phyloP scores from a whole-genome alignment of 2,113 vertebrate genomes.

The Istiophorus platypterus region DNA sequence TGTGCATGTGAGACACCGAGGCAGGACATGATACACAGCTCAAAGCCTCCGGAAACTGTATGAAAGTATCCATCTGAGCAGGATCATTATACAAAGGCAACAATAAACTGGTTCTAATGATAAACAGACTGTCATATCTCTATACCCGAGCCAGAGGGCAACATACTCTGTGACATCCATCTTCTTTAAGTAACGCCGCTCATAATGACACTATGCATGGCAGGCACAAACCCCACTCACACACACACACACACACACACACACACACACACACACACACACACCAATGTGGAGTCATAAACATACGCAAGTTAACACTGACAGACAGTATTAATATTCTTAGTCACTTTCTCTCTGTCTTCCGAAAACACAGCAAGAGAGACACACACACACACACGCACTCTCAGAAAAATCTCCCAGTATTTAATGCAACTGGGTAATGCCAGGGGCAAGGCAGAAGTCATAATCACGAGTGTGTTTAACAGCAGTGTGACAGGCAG shows the following conservation, averaged over 20 bases:
- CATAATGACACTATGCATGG: slow-evolving; percentile 59
- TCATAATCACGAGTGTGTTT: slow-evolving; percentile 70
- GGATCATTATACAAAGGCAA: slow-evolving; percentile 79
- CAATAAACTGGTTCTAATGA: slow-evolving; percentile 78
- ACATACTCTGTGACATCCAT: slow-evolving; percentile 74
- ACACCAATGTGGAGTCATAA: slow-evolving; percentile 4
- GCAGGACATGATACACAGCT: slow-evolving; percentile 48
- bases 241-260: slow-evolving; percentile 43
- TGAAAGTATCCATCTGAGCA: slow-evolving; percentile 69
- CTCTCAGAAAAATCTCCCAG: slow-evolving; percentile 30
- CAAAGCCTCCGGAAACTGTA: slow-evolving; percentile 59
- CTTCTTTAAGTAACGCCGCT: slow-evolving; percentile 78
- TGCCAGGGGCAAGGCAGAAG: slow-evolving; percentile 68
- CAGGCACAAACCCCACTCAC: slow-evolving; percentile 26
- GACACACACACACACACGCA: slow-evolving; percentile 16
- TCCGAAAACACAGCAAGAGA: slow-evolving; percentile 40
- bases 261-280: slow-evolving; percentile 43
- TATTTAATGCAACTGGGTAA: slow-evolving; percentile 66
- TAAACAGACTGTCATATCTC: slow-evolving; percentile 79
- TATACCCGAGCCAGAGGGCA: slow-evolving; percentile 79
- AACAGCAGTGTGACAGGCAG: slow-evolving; percentile 75
- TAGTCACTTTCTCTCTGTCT: slow-evolving; percentile 42
- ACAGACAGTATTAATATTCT: slow-evolving; percentile 44
- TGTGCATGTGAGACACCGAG: slow-evolving; percentile 28
- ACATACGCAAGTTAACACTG: slow-evolving; percentile 48